Conservation (phyloP, 2,113 vertebrate species). For the Alosa alosa region DNA sequence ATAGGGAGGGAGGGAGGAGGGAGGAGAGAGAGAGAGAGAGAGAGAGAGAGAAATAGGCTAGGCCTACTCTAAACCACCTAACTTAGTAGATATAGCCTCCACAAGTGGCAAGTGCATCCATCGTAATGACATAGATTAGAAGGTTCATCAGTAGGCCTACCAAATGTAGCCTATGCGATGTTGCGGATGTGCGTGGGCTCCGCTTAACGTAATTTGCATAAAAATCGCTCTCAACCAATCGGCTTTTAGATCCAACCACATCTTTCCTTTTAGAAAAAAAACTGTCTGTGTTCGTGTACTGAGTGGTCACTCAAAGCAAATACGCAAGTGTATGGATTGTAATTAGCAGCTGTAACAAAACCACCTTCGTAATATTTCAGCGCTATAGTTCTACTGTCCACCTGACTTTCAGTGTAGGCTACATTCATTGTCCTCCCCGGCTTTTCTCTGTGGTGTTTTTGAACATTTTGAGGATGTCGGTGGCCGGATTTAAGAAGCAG, state of each 20-base stretch:
- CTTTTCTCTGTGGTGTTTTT: constrained; percentile 16
- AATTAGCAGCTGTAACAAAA: neutral
- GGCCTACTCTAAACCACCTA: no score
- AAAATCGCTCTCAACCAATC: neutral
- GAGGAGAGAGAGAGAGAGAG: no score
- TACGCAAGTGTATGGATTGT: neutral
- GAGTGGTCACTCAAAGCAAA: neutral
- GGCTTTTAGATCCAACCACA: constrained; percentile 2
- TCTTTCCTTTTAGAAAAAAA: neutral
- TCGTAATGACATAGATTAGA: neutral
- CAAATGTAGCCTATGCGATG: neutral
- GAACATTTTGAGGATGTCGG: constrained; percentile 73
- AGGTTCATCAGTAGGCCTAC: neutral
- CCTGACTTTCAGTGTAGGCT: neutral
- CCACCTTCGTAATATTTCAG: neutral
- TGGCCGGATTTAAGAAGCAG: constrained; percentile 90
- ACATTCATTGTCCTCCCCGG: neutral
- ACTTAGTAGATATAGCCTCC: neutral
- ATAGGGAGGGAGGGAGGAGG: no score
- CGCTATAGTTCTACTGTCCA: neutral
- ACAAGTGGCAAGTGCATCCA: neutral
- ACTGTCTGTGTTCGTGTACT: neutral
- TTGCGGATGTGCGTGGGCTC: constrained; percentile 25
- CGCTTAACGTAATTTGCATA: constrained; percentile 24
- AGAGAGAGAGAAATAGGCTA: no score